A percentile compares a stretch with the other conserved stretches of the same genome.
These are phyloP conservation scores for Caracal caracal DNA, from an alignment of 2,113 vertebrate genomes.

Conservation along the genomic window DNA sequence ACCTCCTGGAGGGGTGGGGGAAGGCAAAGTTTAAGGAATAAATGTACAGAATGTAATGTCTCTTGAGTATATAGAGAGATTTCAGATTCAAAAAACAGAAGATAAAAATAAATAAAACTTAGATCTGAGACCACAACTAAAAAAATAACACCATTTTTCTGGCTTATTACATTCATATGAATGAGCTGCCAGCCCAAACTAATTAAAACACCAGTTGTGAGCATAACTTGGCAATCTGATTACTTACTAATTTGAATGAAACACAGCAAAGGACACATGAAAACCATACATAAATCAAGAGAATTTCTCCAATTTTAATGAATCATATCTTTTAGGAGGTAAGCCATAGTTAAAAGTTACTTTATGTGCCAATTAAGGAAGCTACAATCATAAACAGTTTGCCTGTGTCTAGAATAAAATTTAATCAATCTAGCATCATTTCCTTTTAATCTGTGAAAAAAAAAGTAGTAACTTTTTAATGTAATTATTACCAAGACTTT, in stretches of 20 bases:
- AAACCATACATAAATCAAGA: conserved; percentile 57
- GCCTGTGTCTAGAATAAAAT: neutral
- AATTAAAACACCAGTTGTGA: conserved; percentile 78
- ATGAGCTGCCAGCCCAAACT: conserved; percentile 73
- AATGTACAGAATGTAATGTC: neutral
- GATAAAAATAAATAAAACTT: neutral
- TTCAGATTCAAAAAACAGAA: conserved; percentile 42
- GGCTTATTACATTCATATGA: conserved; percentile 46
- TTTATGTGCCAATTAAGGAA: conserved; percentile 32
- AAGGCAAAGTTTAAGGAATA: neutral
- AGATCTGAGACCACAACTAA: conserved; percentile 56
- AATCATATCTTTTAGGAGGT: conserved; percentile 61
- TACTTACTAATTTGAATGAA: conserved; percentile 72
- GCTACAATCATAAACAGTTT: conserved; percentile 45
- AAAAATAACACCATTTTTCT: conserved; percentile 67
- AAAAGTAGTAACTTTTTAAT: conserved; percentile 33
- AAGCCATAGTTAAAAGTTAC: conserved; percentile 68
- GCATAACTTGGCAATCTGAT: conserved; percentile 65
- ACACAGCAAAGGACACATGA: conserved; percentile 58
- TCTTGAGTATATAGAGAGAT: conserved; percentile 39
- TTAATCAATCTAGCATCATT: conserved; percentile 68
- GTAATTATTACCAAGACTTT: conserved; percentile 47
- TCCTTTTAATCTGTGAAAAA: conserved; percentile 47
- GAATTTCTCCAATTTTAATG: conserved; percentile 45
- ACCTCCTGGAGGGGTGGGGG: neutral